A percentile compares a stretch with the other conserved stretches of the same genome.
phyloP scores from a whole-genome alignment of 2,888 invertebrate genomes.

The Tetramorium bicarinatum region DNA sequence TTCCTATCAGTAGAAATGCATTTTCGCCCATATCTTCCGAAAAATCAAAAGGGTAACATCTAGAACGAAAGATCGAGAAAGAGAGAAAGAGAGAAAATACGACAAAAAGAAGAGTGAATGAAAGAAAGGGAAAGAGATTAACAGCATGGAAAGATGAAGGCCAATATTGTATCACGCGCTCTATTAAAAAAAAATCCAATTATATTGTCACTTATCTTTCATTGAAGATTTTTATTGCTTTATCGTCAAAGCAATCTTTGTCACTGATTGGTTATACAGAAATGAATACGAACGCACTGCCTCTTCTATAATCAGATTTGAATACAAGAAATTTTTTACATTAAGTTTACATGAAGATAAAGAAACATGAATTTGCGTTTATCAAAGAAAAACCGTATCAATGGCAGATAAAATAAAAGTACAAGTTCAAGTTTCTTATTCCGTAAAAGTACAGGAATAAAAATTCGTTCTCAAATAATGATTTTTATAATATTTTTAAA shows the following conservation, averaged over 20 bases:
- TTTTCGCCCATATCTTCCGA: conserved; percentile 56
- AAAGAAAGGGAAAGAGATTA: conserved; percentile 26
- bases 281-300: not conserved
- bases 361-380: not conserved
- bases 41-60: conserved; percentile 30
- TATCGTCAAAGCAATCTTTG: not conserved
- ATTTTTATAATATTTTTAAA: conserved; percentile 7
- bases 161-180: not conserved
- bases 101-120: conserved; percentile 12
- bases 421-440: not conserved
- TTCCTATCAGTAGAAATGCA: conserved; percentile 52
- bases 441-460: not conserved
- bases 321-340: not conserved
- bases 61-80: conserved; percentile 22
- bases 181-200: conserved; percentile 33
- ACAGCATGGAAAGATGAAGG: conserved; percentile 17
- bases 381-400: not conserved
- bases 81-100: conserved; percentile 22
- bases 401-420: not conserved
- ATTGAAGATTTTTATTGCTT: conserved; percentile 15
- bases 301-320: not conserved
- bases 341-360: conserved; percentile 1
- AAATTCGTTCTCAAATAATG: conserved; percentile 8
- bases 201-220: conserved; percentile 42
- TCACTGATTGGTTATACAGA: not conserved